Conservation (phyloP, 2,113 vertebrate species). For the Pitta sordida region DNA sequence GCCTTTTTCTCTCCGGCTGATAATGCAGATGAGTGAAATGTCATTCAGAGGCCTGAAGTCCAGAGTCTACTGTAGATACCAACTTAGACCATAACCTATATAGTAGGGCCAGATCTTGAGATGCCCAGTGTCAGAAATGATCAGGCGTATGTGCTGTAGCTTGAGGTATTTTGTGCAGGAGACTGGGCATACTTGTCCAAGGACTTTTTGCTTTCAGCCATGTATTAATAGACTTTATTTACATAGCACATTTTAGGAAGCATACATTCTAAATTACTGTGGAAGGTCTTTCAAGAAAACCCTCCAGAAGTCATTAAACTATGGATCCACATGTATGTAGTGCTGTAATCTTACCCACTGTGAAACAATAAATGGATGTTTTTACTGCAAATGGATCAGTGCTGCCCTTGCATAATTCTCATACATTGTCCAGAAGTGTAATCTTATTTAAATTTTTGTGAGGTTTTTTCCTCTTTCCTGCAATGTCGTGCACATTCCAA, state of each 20-base stretch:
- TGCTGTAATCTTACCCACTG: background rate
- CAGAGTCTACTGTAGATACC: background rate
- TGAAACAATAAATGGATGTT: background rate
- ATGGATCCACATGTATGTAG: background rate
- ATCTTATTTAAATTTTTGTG: background rate
- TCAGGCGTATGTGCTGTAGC: background rate
- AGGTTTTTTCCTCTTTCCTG: background rate
- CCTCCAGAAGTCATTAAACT: background rate
- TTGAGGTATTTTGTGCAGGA: background rate
- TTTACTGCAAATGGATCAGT: background rate
- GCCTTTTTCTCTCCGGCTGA: background rate
- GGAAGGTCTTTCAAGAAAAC: background rate
- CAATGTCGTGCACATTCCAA: background rate
- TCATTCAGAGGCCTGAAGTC: background rate
- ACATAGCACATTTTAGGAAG: background rate
- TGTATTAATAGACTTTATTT: background rate
- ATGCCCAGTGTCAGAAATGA: background rate
- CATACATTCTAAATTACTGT: background rate
- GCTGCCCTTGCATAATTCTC: background rate
- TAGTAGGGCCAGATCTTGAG: background rate
- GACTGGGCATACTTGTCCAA: background rate
- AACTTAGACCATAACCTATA: background rate
- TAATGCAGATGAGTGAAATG: background rate
- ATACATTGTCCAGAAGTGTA: background rate
- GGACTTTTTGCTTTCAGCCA: background rate